These are phyloP conservation scores for Chrysolina oricalcia DNA, from an alignment of 2,888 invertebrate species.

Conservation along the genomic window DNA sequence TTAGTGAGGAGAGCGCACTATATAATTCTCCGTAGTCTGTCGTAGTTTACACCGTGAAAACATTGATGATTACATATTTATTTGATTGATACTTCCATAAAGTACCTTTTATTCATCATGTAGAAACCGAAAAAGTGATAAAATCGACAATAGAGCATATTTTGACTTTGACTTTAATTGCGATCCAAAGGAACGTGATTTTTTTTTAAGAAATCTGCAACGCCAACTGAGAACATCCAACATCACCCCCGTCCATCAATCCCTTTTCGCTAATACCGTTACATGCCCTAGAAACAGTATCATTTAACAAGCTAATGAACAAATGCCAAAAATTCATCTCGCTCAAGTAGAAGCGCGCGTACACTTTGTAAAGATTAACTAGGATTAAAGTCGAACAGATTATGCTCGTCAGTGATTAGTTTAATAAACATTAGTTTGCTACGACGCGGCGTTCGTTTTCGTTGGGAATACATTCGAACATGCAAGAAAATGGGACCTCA, in stretches of 20 bases:
- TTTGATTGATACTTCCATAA: too few species aligned
- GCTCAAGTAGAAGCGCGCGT: constrained; percentile 62
- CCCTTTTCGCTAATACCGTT: not conserved
- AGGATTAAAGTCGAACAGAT: constrained; percentile 68
- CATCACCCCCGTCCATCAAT: not conserved
- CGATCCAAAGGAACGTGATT: too few species aligned
- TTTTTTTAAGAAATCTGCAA: too few species aligned
- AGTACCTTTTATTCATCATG: too few species aligned
- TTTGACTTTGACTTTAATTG: too few species aligned
- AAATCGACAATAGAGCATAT: too few species aligned
- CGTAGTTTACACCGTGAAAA: too few species aligned
- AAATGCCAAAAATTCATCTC: constrained; percentile 64
- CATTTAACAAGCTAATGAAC: constrained; percentile 33
- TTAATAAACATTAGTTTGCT: constrained; percentile 67
- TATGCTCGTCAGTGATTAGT: constrained; percentile 69
- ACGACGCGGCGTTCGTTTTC: not conserved
- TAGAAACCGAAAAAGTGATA: too few species aligned
- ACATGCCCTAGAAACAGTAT: constrained; percentile 7
- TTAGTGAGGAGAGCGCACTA: too few species aligned
- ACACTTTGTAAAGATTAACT: constrained; percentile 70
- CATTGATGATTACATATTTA: too few species aligned
- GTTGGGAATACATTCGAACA: not conserved
- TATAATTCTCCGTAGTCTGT: too few species aligned
- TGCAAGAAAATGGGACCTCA: not conserved
- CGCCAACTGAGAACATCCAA: not conserved